phyloP scores from a whole-genome alignment of 2,888 invertebrate species.

The Caenorhabditis macrosperma region DNA sequence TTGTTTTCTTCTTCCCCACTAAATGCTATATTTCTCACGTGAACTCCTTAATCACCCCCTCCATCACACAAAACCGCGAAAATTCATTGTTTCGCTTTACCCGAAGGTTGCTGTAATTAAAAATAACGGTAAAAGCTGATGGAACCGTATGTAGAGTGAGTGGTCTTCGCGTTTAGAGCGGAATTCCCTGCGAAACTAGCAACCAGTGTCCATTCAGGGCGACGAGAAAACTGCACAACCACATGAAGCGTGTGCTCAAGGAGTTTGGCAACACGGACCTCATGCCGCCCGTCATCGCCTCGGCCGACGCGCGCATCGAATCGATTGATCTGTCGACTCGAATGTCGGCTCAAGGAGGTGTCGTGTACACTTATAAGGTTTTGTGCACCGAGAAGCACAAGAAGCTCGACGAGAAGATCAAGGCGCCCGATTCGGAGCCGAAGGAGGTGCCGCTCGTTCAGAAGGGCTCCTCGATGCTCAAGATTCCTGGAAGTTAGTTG shows the following conservation, averaged over 20 bases:
- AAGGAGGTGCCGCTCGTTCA: slow-evolving; percentile 22
- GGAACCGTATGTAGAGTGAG: neutral
- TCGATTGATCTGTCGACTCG: neutral
- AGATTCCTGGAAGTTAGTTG: slow-evolving; percentile 18
- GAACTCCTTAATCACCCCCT: neutral
- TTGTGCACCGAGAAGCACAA: neutral
- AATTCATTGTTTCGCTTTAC: neutral
- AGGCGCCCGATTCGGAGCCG: neutral
- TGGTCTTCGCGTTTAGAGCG: neutral
- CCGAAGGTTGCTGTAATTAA: neutral
- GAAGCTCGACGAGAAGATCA: neutral
- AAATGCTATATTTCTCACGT: too few species aligned
- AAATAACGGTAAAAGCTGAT: neutral
- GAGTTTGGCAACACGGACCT: neutral
- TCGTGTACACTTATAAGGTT: neutral
- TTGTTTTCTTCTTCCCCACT: too few species aligned
- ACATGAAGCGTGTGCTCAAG: neutral
- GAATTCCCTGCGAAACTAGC: too few species aligned
- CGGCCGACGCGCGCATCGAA: neutral
- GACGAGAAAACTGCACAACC: neutral
- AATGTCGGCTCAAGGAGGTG: neutral
- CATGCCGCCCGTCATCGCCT: neutral
- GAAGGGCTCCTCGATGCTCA: slow-evolving; percentile 29
- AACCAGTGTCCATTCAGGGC: neutral
- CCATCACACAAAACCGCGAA: neutral